phyloP scores from a whole-genome alignment of 2,888 invertebrate genomes.

The Apamea anceps region DNA sequence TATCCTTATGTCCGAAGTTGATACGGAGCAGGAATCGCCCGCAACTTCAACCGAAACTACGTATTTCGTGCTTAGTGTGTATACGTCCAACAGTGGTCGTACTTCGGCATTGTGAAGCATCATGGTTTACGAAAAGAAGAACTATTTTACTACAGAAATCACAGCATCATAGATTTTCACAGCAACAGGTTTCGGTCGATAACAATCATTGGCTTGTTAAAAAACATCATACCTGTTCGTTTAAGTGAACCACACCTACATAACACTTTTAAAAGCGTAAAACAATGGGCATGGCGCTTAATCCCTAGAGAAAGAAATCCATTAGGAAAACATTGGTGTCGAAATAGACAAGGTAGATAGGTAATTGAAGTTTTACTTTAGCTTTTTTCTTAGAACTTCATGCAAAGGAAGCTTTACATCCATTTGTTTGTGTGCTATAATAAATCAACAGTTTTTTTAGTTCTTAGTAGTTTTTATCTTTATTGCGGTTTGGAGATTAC shows the following conservation, averaged over 20 bases:
- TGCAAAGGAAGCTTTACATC: slow-evolving; percentile 1
- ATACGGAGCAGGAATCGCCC: no score
- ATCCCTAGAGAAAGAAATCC: slow-evolving; percentile 30
- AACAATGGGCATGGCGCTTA: background rate
- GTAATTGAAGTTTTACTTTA: slow-evolving; percentile 7
- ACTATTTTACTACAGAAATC: background rate
- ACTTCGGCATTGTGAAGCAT: background rate
- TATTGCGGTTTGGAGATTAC: background rate
- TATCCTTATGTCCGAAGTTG: no score
- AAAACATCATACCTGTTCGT: background rate
- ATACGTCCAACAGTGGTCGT: background rate
- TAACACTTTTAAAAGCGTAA: background rate
- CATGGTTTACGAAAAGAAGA: background rate
- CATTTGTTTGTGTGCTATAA: no score
- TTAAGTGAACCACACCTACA: background rate
- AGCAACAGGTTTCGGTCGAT: background rate
- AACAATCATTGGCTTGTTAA: background rate
- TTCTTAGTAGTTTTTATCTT: background rate
- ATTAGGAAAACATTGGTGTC: slow-evolving; percentile 31
- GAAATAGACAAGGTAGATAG: background rate
- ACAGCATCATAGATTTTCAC: background rate
- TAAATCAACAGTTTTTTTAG: background rate
- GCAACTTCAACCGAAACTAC: no score
- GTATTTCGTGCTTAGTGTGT: no score
- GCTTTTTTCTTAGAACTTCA: background rate